These are phyloP conservation scores for Hanleya hanleyi DNA, from an alignment of 2,888 invertebrate species.

Conservation along the genomic window DNA sequence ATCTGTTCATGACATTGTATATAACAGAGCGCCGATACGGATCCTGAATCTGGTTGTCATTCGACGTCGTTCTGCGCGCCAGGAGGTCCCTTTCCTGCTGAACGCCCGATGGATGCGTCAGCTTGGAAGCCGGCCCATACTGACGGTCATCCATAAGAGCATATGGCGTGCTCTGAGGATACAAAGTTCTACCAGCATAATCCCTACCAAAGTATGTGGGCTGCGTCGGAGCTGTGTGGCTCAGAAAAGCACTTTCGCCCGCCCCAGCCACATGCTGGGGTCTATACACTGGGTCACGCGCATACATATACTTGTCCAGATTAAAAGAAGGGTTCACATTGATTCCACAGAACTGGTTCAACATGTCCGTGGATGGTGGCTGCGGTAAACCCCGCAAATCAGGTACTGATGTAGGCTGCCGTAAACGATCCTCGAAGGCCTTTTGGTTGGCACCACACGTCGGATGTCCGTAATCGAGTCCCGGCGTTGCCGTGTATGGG, in stretches of 20 bases:
- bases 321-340: constrained; percentile 64
- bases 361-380: constrained; percentile 62
- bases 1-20: constrained; percentile 69
- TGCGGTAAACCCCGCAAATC: constrained; percentile 66
- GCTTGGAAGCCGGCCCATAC: constrained; percentile 41
- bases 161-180: constrained; percentile 64
- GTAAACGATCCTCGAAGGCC: constrained; percentile 68
- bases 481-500: constrained; percentile 54
- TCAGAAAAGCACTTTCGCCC: constrained; percentile 65
- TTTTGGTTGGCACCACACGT: constrained; percentile 57
- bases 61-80: constrained; percentile 51
- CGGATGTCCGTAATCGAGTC: constrained; percentile 57
- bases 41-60: constrained; percentile 64
- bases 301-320: constrained; percentile 68
- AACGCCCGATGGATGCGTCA: constrained; percentile 44
- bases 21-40: constrained; percentile 69
- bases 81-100: constrained; percentile 62
- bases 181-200: constrained; percentile 63
- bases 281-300: constrained; percentile 67
- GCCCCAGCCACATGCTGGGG: constrained; percentile 64
- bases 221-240: constrained; percentile 62
- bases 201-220: constrained; percentile 59
- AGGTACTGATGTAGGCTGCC: constrained; percentile 59
- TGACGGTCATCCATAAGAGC: constrained; percentile 68
- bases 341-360: constrained; percentile 51